Base-by-base conservation (phyloP, 1,140 invertebrate species). In the Daktulosphaira vitifoliae region DNA sequence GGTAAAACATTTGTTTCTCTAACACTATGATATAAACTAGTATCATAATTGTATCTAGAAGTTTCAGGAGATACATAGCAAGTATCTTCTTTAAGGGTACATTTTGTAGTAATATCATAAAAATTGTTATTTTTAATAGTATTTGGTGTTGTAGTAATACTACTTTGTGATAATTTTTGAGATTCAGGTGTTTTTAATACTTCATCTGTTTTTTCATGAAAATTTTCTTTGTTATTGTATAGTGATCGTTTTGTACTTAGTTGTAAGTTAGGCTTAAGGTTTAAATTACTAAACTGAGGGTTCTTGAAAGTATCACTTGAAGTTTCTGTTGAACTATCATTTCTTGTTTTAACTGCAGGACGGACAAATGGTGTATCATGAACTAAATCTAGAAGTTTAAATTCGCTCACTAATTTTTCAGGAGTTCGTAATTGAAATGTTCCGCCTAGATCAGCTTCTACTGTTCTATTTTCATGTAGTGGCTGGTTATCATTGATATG, bases 11-110 rank as follows among this genome's bases (percentile, higher is more conserved):
- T 62, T 18, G 42, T 48, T 48, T 62, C 56, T 62, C 56, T 62
- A 5, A 62, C 29, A 62, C 56, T 62, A 33, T 62, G 56, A 62
- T 62, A 62, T 13, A 62, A 62, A 48, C 56, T 62, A 18, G 56
- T 62, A 48, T 62, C 56, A 37, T 48, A 33, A 9, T 62, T 62
- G 13, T 48, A 46, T 20, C 7, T 62, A 7, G 56, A 62, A 20
- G 56, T 62, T 48, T 62, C 56, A 48, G 56, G 56, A 29, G 56
- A 62, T 13, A 46, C 56, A 48, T 20, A 62, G 29, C 5, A 62
- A 9, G 42, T 62, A 3, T 62, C 56, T 7, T 62, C 56, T 33
- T 29, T 56, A 8, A 56, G 13, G 16, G 5, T 62, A 0, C 9
- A 46, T 33, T 48, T 46, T 26, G 25, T 62, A 46, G 25, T 16